These are phyloP conservation scores for Anneissia japonica DNA, from an alignment of 35 echinoderm and acorn worm genomes.

Conservation along the genomic window DNA sequence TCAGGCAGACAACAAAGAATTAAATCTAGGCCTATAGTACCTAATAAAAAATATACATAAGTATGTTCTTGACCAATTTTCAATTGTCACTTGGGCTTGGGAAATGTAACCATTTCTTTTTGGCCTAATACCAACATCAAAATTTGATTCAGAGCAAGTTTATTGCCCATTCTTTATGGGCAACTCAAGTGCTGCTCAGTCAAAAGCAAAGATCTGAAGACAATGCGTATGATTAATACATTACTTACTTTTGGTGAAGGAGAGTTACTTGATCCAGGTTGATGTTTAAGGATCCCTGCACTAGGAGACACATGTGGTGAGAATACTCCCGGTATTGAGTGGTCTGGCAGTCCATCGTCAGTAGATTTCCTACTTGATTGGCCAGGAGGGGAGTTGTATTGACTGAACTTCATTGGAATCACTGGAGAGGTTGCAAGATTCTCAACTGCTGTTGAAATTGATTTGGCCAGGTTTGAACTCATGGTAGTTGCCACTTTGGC, in stretches of 20 bases:
- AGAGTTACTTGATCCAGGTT: constrained; percentile 44
- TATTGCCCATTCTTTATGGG: no score
- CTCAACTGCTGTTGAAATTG: neutral
- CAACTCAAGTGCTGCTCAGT: no score
- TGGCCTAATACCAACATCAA: no score
- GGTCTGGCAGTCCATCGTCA: constrained; percentile 17
- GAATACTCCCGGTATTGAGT: constrained; percentile 55
- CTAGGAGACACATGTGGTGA: constrained; percentile 81
- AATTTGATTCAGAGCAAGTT: no score
- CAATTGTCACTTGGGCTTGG: no score
- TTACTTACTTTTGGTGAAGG: constrained; percentile 87
- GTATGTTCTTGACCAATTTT: no score
- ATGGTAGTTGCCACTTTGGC: neutral
- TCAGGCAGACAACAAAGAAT: no score
- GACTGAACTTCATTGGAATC: constrained; percentile 55
- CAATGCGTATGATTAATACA: no score
- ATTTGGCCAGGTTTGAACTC: neutral
- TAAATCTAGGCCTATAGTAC: no score
- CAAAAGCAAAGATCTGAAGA: no score
- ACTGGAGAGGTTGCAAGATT: constrained; percentile 39
- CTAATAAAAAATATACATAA: no score
- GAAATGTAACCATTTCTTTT: no score
- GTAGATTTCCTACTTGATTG: neutral
- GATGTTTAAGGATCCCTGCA: constrained; percentile 60
- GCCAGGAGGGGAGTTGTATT: constrained; percentile 35